phyloP scores from a whole-genome alignment of 2,113 vertebrate genomes.

The Syngnathus floridae region DNA sequence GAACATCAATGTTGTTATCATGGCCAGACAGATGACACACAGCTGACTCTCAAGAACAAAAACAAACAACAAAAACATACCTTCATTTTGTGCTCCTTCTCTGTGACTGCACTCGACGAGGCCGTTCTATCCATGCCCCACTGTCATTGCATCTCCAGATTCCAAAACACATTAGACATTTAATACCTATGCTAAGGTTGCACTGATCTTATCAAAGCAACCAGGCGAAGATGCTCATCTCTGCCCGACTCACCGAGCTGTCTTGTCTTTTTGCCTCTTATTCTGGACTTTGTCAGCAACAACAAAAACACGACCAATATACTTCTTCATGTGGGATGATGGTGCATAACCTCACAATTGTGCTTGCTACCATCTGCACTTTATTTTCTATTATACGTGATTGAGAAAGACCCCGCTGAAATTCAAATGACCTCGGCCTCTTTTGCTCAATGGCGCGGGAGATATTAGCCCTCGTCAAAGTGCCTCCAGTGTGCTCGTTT shows the following conservation, averaged over 20 bases:
- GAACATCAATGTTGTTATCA: too few species aligned
- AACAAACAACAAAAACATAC: background rate
- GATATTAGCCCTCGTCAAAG: conserved; percentile 54
- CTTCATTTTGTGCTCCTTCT: conserved; percentile 25
- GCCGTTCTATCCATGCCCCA: conserved; percentile 42
- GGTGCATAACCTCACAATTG: conserved; percentile 10
- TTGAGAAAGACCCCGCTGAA: conserved; percentile 37
- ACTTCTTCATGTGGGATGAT: background rate
- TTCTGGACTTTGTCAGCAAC: background rate
- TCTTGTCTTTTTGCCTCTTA: conserved; percentile 16
- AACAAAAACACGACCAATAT: background rate
- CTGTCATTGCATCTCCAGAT: conserved; percentile 68
- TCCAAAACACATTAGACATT: conserved; percentile 72
- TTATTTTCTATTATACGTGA: conserved; percentile 31
- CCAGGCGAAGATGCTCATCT: conserved; percentile 51
- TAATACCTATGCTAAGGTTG: conserved; percentile 71
- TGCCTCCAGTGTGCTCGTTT: conserved; percentile 46
- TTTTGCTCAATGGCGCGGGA: conserved; percentile 42
- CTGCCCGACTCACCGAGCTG: conserved; percentile 25
- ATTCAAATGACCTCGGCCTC: conserved; percentile 30
- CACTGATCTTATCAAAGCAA: conserved; percentile 65
- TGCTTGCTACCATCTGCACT: conserved; percentile 7
- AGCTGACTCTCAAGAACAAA: background rate
- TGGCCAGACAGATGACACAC: too few species aligned
- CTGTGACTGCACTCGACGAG: conserved; percentile 60